Evolutionary conservation across 2,888 invertebrate species (phyloP).

Genomic region (Archaeoteleia sp.): DNA sequence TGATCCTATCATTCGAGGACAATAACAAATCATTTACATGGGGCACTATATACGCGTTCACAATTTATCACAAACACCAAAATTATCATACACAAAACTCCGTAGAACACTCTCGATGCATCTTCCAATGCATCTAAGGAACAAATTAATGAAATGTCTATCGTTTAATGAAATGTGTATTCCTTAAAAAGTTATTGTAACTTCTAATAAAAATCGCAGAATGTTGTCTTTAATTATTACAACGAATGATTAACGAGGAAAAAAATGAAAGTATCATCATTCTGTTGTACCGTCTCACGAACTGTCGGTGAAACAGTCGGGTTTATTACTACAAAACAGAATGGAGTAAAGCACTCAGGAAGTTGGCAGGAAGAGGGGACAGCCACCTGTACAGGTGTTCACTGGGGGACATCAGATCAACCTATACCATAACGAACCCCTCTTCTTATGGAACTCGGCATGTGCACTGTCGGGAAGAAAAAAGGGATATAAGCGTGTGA

Average conservation of each 20-base stretch:
- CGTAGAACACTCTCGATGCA: too few species aligned
- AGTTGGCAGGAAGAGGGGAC: conserved; percentile 57
- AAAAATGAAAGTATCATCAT: conserved; percentile 16
- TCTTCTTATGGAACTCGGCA: conserved; percentile 37
- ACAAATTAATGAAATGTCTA: too few species aligned
- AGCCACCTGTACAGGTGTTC: conserved; percentile 61
- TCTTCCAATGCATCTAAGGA: background rate
- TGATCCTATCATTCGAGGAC: conserved; percentile 4
- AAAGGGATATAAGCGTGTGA: too few species aligned
- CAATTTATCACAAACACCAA: background rate
- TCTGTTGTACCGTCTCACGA: conserved; percentile 28
- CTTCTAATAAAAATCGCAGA: background rate
- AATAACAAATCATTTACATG: conserved; percentile 21
- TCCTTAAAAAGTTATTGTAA: background rate
- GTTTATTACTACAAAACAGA: conserved; percentile 59
- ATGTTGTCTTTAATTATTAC: too few species aligned
- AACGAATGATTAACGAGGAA: background rate
- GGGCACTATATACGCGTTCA: too few species aligned
- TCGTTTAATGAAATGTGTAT: background rate
- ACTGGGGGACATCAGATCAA: conserved; percentile 54
- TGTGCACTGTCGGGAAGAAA: conserved; percentile 37
- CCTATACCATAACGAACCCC: conserved; percentile 50
- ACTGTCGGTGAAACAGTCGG: conserved; percentile 55
- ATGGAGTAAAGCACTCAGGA: conserved; percentile 58
- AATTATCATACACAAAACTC: too few species aligned